Evolutionary conservation across 2,888 invertebrate species (phyloP), one percentile per base, ranked within the genome.

Genomic region (Lissonota sp.): DNA sequence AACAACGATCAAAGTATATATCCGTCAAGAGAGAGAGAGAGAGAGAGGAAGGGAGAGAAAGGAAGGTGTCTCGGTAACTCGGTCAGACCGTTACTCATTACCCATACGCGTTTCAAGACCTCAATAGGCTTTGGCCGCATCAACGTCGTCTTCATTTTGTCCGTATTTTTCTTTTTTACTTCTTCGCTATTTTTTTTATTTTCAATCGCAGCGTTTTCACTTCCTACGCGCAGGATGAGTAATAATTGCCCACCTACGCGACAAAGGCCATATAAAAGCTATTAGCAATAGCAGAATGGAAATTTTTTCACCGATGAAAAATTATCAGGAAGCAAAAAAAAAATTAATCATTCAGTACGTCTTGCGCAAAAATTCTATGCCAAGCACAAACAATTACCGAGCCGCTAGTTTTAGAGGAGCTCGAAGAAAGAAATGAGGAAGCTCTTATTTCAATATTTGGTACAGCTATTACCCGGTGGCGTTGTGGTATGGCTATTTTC

Each of bases 61-160:
- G 57, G 37, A 49, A 46, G 73, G 60, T 69, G 83, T 12, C 75
- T 84, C 87, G 87, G 84, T 87, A 89, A 88, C 88, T 88, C 89
- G 88, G 88, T 84, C 89, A 85, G 75, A 88, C 89, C 88, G 88
- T 89, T 89, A 88, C 84, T 84, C 88, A 84, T 89, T 89, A 88
- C 84, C 85, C 88, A 84, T 83, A 86, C 86, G 84, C 84, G 86
- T 81, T 84, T 86, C 81, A 85, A 88, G 88, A 88, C 89, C 87
- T 91, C 88, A 88, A 91, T 91, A 89, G 86, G 85, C 86, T 88
- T 78, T 83, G 83, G 82, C 84, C 80, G 85, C 82, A 84, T 82
- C 84, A 83, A 77, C 82, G 80, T 67, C 63, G 69, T 82, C 79
- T 82, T 80, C 67, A 26, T 80, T 76, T 80, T 75, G 55, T 58